Percentiles rank a stretch among this genome's conserved stretches.
phyloP scores from a whole-genome alignment of 2,797 vertebrate species.

The Spheniscus humboldti region DNA sequence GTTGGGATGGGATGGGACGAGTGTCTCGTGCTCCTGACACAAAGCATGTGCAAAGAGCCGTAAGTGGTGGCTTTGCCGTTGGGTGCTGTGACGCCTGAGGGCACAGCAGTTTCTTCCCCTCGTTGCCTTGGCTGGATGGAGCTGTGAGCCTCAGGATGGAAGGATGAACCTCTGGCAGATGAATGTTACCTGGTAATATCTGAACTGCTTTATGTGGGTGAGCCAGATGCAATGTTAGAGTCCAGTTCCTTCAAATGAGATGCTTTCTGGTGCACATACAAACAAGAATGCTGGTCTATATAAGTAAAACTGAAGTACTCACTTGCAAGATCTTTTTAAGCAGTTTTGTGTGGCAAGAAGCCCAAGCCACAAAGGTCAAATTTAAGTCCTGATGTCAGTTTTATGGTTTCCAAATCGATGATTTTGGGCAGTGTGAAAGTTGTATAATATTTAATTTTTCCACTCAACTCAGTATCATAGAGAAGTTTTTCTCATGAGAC shows the following conservation, averaged over 20 bases:
- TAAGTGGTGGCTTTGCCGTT: not conserved
- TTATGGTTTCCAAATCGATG: not conserved
- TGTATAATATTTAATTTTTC: not conserved
- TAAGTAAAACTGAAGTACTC: not conserved
- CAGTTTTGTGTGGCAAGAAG: not conserved
- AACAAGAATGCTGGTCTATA: not conserved
- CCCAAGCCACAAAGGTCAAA: not conserved
- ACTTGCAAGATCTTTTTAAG: not conserved
- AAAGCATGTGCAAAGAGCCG: not conserved
- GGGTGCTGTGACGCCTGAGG: not conserved
- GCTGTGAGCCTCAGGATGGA: not conserved
- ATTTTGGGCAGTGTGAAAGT: not conserved
- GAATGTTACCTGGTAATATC: not conserved
- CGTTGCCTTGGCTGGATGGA: not conserved
- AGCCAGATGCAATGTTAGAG: not conserved
- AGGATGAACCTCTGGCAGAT: not conserved
- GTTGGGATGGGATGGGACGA: too few species aligned
- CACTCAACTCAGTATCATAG: not conserved
- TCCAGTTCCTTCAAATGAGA: not conserved
- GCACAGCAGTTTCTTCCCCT: not conserved
- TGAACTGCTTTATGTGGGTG: not conserved
- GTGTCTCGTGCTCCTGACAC: fast-evolving
- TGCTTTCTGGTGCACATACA: not conserved
- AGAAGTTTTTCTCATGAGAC: not conserved
- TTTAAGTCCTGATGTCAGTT: not conserved